These are phyloP conservation scores for Martes martes DNA, from an alignment of 2,113 vertebrate species.

Conservation along the genomic window DNA sequence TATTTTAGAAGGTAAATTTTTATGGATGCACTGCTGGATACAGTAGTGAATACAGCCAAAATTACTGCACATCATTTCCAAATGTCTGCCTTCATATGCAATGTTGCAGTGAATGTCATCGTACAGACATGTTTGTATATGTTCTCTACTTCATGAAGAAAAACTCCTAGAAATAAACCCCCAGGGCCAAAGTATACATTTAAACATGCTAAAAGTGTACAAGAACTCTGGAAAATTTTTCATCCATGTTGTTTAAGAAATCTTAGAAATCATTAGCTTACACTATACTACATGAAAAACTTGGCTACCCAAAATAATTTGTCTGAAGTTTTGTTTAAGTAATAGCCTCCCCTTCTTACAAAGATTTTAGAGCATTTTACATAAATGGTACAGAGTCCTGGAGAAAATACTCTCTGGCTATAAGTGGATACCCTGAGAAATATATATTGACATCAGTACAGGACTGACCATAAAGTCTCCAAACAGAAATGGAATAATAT, in stretches of 20 bases:
- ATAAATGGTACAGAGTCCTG: not conserved
- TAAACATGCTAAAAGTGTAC: not conserved
- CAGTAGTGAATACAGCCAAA: not conserved
- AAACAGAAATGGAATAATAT: not conserved
- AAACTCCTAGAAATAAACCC: not conserved
- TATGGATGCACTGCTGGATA: not conserved
- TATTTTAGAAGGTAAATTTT: not conserved
- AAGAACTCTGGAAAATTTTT: not conserved
- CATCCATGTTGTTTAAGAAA: not conserved
- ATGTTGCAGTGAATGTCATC: not conserved
- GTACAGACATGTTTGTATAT: not conserved
- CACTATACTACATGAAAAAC: not conserved
- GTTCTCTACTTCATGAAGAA: not conserved
- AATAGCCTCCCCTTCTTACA: not conserved
- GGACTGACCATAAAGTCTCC: not conserved
- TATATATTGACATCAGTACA: not conserved
- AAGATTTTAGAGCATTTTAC: not conserved
- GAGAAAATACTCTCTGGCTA: not conserved
- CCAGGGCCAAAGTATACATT: not conserved
- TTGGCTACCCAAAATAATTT: not conserved
- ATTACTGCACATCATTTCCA: not conserved
- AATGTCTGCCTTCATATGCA: not conserved
- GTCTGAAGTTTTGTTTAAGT: constrained; percentile 10
- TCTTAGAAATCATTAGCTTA: not conserved
- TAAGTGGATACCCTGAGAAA: not conserved